Evolutionary conservation across 1,140 invertebrate species (phyloP), one percentile per base, ranked within the genome.

Genomic region (Bombus terrestris): DNA sequence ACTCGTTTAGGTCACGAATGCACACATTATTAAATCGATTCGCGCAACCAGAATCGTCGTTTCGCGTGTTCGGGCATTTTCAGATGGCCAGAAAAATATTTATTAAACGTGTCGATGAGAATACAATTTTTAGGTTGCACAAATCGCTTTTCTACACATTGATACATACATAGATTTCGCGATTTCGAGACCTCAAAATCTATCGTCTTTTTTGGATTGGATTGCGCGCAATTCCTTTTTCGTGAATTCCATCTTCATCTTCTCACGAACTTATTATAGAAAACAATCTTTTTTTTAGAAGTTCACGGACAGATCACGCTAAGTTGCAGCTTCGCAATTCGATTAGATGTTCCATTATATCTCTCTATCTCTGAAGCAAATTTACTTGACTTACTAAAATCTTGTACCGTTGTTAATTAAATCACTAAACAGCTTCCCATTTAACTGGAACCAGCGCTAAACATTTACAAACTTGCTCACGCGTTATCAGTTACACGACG

Each of bases 11-110:
- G 22, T 68, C 64, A 68, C 76, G 59, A 78, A 66, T 66, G 39
- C n/a, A 57, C 57, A 43, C 39, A 32, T 43, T 28, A 69, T 39
- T 69, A 69, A 39, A 80, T 80, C 43, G 78, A 80, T 80, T 43
- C 35, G 1, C 13, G 6, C 64, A 15, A 69, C 3, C 28, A 1
- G 35, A 69, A 69, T 32, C 15, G 64, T n/a, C 47, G 18, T 80
- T 53, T 69, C 18, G 39, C 10, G 66, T 80, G 43, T 69, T 47
- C 39, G 3, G 13, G n/a, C 12, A 53, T 37, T 79, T 79, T 47
- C 28, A 12, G 8, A 25, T 35, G 28, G 25, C 6, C 13, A n/a
- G 5, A n/a, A 43, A 72, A 72, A 43, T 13, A 9, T 18, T 41
- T 41, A 0, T 13, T 64, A 5, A n/a, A n/a, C 28, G 28, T 32